phyloP scores from a whole-genome alignment of 2,113 vertebrate species.

The Tauraco erythrolophus region DNA sequence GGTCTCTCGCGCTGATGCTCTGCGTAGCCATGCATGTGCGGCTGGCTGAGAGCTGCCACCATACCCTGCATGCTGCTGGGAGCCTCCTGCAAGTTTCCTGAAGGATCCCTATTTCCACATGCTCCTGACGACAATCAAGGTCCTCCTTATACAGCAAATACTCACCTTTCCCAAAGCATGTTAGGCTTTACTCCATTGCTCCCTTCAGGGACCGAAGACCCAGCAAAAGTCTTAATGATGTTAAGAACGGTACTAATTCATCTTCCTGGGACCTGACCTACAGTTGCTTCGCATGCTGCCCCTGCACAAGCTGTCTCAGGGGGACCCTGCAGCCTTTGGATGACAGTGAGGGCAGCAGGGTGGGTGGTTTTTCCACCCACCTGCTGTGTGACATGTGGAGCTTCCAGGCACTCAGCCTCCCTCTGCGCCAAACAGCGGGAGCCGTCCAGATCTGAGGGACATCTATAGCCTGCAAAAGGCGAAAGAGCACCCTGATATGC shows the following conservation, averaged over 20 bases:
- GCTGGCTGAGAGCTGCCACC: background rate
- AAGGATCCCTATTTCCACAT: background rate
- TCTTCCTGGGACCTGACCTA: background rate
- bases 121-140: background rate
- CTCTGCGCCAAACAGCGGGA: background rate
- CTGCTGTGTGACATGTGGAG: background rate
- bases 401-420: background rate
- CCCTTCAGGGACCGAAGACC: background rate
- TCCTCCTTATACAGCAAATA: background rate
- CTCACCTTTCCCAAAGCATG: background rate
- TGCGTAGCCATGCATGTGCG: accelerated
- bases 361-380: background rate
- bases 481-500: background rate
- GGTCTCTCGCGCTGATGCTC: background rate
- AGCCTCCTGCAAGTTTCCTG: background rate
- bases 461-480: background rate
- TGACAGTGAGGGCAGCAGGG: background rate
- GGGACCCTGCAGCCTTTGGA: background rate
- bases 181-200: background rate
- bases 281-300: background rate
- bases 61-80: background rate
- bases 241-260: background rate
- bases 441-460: background rate
- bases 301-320: background rate
- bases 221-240: background rate